These are phyloP conservation scores for Meteorus colon DNA, from an alignment of 2,888 invertebrate genomes.

Conservation along the genomic window DNA sequence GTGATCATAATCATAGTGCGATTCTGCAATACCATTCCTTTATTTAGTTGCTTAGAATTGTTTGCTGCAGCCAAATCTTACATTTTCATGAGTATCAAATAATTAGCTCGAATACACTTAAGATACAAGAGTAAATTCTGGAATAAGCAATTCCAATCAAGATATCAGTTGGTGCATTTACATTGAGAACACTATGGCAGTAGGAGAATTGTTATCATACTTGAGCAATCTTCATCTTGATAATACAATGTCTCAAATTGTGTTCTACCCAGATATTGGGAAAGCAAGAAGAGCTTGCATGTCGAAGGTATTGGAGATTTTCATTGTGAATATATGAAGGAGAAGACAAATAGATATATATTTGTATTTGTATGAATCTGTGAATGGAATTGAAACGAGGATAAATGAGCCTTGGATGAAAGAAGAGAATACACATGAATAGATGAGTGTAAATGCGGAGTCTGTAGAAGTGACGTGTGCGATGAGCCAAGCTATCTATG, in stretches of 20 bases:
- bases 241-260: background rate
- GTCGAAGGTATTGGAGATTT: background rate
- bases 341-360: background rate
- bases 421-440: slow-evolving; percentile 18
- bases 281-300: background rate
- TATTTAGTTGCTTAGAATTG: too few species aligned
- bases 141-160: slow-evolving; percentile 66
- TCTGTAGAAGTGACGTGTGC: slow-evolving; percentile 64
- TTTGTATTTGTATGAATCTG: background rate
- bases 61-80: too few species aligned
- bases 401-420: background rate
- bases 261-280: background rate
- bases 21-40: too few species aligned
- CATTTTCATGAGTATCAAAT: too few species aligned
- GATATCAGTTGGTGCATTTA: slow-evolving; percentile 59
- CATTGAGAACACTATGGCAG: slow-evolving; percentile 57
- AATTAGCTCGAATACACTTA: slow-evolving; percentile 27
- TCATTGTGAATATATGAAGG: background rate
- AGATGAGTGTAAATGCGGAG: background rate
- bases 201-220: slow-evolving; percentile 56
- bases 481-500: slow-evolving; percentile 58
- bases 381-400: background rate
- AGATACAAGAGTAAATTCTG: slow-evolving; percentile 26
- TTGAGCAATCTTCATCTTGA: slow-evolving; percentile 61
- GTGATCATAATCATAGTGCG: too few species aligned